Conservation (phyloP, 2,113 vertebrate species). For the Genyomyrus donnyi region DNA sequence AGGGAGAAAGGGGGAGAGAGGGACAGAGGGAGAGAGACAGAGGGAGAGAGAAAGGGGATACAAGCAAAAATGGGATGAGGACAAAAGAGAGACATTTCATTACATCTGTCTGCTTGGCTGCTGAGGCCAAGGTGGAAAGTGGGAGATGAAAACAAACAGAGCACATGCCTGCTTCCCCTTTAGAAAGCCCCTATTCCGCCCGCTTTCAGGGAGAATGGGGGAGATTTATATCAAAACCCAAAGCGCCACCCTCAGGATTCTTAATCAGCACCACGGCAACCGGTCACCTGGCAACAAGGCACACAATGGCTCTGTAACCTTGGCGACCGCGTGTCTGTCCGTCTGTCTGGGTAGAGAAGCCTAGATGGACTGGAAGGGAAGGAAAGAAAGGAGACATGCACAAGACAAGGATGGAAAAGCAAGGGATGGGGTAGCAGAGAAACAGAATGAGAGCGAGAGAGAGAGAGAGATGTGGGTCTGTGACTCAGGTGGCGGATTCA, state of each 20-base stretch:
- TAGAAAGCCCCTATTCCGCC: constrained; percentile 36
- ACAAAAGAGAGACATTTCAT: constrained; percentile 33
- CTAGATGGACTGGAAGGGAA: constrained; percentile 24
- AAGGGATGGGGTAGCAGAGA: neutral
- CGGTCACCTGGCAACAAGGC: constrained; percentile 45
- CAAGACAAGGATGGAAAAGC: neutral
- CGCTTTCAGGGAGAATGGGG: constrained; percentile 44
- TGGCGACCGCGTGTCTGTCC: constrained; percentile 32
- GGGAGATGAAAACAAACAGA: constrained; percentile 53
- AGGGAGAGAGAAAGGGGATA: constrained; percentile 31
- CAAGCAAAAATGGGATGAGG: constrained; percentile 18
- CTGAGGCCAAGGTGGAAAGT: constrained; percentile 36
- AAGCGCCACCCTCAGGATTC: constrained; percentile 51
- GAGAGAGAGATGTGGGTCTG: constrained; percentile 31
- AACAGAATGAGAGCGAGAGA: constrained; percentile 13
- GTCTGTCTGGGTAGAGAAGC: constrained; percentile 29
- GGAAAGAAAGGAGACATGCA: neutral
- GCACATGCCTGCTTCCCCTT: constrained; percentile 45
- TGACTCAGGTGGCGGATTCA: constrained; percentile 49
- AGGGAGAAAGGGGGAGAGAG: neutral
- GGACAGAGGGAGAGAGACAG: constrained; percentile 14
- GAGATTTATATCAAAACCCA: constrained; percentile 51
- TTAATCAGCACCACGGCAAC: constrained; percentile 62
- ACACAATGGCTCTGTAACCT: constrained; percentile 44
- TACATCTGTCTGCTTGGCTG: constrained; percentile 22